These are phyloP conservation scores for Pempheris klunzingeri DNA, from an alignment of 2,797 vertebrate species.

Conservation along the genomic window DNA sequence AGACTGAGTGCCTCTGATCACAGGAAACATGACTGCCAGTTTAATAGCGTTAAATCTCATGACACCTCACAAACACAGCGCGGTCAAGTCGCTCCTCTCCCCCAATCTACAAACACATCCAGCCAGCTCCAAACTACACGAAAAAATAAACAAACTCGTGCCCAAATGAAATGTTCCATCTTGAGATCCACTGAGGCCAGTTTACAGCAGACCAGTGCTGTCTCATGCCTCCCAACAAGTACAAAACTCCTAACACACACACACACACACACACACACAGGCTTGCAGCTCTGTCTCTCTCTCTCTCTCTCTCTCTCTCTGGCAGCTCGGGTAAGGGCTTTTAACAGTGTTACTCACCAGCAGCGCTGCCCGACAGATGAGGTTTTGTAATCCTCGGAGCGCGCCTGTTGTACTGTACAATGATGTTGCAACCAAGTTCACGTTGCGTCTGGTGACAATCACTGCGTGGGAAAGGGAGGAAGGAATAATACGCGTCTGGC, in stretches of 20 bases:
- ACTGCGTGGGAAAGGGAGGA: conserved; percentile 18
- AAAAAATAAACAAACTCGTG: not conserved
- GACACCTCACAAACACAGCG: not conserved
- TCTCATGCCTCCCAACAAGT: not conserved
- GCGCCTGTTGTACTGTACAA: conserved; percentile 31
- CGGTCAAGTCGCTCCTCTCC: not conserved
- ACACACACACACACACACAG: too few relatives aligned
- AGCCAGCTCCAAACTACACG: too few relatives aligned
- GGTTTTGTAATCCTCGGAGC: conserved; percentile 37
- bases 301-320: too few relatives aligned
- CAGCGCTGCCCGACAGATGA: conserved; percentile 38
- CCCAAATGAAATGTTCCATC: conserved; percentile 31
- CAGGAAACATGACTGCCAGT: conserved; percentile 12
- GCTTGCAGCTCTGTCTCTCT: too few relatives aligned
- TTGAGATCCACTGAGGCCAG: conserved; percentile 29
- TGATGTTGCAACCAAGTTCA: conserved; percentile 64
- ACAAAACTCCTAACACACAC: conserved; percentile 18
- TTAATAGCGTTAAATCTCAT: conserved; percentile 5
- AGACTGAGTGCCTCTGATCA: not conserved
- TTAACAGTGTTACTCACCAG: conserved; percentile 59
- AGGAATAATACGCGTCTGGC: not conserved
- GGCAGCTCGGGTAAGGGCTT: not conserved
- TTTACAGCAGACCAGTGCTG: conserved; percentile 3
- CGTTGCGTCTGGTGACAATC: conserved; percentile 40
- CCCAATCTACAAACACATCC: too few relatives aligned